Base-by-base conservation (phyloP, 2,113 vertebrate genomes). In the Tachuris rubrigastra region DNA sequence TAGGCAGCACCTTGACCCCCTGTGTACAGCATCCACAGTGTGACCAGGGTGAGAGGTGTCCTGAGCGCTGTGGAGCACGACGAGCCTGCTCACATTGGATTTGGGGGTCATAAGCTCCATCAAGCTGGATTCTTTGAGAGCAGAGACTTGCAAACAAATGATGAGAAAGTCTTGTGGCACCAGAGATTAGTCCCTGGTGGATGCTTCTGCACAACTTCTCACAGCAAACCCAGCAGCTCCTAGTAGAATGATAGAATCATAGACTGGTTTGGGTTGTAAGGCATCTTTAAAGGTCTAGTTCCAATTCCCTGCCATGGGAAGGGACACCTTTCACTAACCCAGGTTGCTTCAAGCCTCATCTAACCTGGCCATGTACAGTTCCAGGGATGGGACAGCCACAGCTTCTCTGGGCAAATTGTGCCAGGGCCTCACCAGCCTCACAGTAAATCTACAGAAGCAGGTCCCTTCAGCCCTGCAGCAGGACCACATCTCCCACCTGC, bases 81-180 rank as follows among this genome's bases (percentile, higher is more conserved):
- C 2, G 0, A 63, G 53, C 35, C 39, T 75, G 60, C 35, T 81
- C 11, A 8, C 0, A 0, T 19, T 81, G 59, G 55, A 19, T 55
- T 81, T 78, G 31, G 60, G 35, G 33, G 20, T 19, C 65, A n/a
- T 60, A 81, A 35, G 8, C 66, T 85, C 44, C 60, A 46, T 65
- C 44, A 55, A 69, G 44, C 14, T 31, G 37, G 18, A 60, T 24
- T 5, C 27, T 44, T 66, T 42, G 59, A 66, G 33, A 81, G 41
- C 17, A 77, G 39, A 87, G 30, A 8, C 65, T 46, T 49, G 19
- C 25, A 65, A 56, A 24, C 4, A 9, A 78, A 46, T 7, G 4
- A 28, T 49, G n/a, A 77, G 31, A 72, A 68, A 92, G 28, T 35
- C 2, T 0, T 6, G 24, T 68, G 44, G 44, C 22, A 55, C 44